Percentiles rank a stretch among this genome's conserved stretches.
Conservation (phyloP, 2,113 vertebrate genomes). For the Hucho hucho region DNA sequence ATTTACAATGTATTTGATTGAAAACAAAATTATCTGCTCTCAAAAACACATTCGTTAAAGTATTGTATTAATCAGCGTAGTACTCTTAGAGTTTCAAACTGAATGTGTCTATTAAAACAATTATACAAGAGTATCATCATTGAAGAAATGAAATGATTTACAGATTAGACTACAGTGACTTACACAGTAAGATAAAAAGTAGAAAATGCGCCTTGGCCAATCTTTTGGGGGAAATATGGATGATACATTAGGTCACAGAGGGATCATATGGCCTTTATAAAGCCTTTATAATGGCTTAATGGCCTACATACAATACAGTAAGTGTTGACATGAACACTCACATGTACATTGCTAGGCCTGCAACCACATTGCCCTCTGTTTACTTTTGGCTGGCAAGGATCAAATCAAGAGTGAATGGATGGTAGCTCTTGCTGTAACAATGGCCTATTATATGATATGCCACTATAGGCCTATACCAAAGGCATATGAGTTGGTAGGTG, state of each 20-base stretch:
- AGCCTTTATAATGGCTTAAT: too few species aligned
- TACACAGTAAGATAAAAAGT: conserved; percentile 41
- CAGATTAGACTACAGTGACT: conserved; percentile 12
- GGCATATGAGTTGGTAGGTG: not conserved
- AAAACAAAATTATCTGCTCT: not conserved
- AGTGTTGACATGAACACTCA: too few species aligned
- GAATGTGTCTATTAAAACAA: not conserved
- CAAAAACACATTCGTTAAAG: not conserved
- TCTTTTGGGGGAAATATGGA: not conserved
- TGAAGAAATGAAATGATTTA: not conserved
- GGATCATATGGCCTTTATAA: too few species aligned
- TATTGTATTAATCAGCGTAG: not conserved
- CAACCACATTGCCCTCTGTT: too few species aligned
- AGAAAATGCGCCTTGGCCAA: not conserved
- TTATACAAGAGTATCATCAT: not conserved
- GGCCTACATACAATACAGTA: too few species aligned
- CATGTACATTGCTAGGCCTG: too few species aligned
- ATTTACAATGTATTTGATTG: not conserved
- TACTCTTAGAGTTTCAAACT: conserved; percentile 2
- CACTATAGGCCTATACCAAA: too few species aligned
- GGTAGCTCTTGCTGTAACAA: too few species aligned
- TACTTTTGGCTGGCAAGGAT: too few species aligned
- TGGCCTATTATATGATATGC: too few species aligned
- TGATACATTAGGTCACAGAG: not conserved
- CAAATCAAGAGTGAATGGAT: too few species aligned